Conservation (phyloP, 2,113 vertebrate species). For the Heptranchias perlo region DNA sequence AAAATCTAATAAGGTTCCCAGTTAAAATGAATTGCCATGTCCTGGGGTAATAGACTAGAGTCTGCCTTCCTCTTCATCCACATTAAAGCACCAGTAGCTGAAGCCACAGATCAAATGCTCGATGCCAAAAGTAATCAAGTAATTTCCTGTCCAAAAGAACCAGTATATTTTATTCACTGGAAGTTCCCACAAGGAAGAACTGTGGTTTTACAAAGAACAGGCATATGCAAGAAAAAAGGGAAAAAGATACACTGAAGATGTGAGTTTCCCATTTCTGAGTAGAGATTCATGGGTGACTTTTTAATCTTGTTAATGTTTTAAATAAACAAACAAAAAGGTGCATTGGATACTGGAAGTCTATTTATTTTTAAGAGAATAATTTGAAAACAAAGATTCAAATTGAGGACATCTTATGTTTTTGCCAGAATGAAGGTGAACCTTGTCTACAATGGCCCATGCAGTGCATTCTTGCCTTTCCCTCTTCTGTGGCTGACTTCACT, state of each 20-base stretch:
- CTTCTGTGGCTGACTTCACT: background rate
- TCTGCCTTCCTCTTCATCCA: background rate
- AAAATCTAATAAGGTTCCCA: background rate
- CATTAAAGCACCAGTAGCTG: background rate
- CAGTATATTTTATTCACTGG: background rate
- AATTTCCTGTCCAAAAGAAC: background rate
- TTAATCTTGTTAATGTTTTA: background rate
- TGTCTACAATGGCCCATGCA: background rate
- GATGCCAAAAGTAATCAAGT: background rate
- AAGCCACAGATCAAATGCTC: background rate
- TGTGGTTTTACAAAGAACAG: background rate
- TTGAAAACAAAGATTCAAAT: background rate
- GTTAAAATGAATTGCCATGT: background rate
- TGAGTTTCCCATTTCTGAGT: background rate
- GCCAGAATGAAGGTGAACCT: background rate
- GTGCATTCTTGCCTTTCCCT: background rate
- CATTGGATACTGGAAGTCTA: background rate
- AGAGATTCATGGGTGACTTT: background rate
- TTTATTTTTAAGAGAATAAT: background rate
- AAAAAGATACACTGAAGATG: background rate
- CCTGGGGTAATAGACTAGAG: background rate
- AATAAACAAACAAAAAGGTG: background rate
- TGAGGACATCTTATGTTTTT: background rate
- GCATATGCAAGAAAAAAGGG: background rate
- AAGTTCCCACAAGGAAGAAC: background rate